phyloP scores from a whole-genome alignment of 2,113 vertebrate genomes.

The Ranitomeya imitator region DNA sequence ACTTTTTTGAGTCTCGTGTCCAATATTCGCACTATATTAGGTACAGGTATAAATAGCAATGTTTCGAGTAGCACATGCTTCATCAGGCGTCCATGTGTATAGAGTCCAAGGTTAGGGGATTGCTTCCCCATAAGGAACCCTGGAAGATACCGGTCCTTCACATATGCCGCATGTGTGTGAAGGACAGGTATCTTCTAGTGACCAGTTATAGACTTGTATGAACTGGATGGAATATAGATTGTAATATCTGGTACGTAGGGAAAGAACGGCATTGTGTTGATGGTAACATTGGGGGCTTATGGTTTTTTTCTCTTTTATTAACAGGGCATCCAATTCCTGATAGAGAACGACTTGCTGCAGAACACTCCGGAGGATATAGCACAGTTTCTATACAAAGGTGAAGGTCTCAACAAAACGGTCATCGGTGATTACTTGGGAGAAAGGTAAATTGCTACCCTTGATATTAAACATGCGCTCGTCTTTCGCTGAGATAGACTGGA shows the following conservation, averaged over 20 bases:
- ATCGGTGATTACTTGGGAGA: conserved; percentile 98
- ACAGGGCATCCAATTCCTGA: conserved; percentile 95
- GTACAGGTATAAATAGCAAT: no score
- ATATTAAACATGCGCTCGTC: neutral
- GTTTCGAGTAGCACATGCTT: no score
- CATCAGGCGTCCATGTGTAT: no score
- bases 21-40: no score
- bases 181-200: no score
- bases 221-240: neutral
- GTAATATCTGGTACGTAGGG: neutral
- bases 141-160: no score
- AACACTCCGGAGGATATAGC: conserved; percentile 94
- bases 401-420: conserved; percentile 96
- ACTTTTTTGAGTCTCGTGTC: no score
- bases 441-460: conserved; percentile 73
- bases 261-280: neutral
- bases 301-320: conserved; percentile 46
- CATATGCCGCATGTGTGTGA: no score
- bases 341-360: conserved; percentile 96
- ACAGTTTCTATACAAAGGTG: conserved; percentile 98
- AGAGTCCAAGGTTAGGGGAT: no score
- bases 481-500: neutral
- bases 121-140: no score
- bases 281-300: conserved; percentile 9
- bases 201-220: neutral